phyloP scores from a whole-genome alignment of 2,888 invertebrate genomes.

The Malthinus flaveolus region DNA sequence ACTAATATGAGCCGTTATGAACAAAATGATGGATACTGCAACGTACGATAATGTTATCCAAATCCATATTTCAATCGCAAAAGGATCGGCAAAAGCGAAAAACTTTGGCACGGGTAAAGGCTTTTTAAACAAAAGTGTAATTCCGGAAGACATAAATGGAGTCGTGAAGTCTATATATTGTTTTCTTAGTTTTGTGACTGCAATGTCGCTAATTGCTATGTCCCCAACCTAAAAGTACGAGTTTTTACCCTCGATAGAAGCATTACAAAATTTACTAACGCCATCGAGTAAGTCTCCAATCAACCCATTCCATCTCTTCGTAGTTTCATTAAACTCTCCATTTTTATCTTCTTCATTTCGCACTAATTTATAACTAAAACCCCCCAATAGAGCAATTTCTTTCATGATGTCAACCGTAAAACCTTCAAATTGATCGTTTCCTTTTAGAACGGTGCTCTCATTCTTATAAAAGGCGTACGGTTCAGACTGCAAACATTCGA shows the following conservation, averaged over 20 bases:
- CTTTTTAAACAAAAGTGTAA: conserved; percentile 68
- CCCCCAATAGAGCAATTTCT: conserved; percentile 60
- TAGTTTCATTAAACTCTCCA: conserved; percentile 51
- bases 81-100: conserved; percentile 74
- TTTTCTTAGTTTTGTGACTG: conserved; percentile 84
- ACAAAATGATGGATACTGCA: conserved; percentile 65
- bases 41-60: conserved; percentile 67
- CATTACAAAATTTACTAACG: conserved; percentile 2
- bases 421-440: conserved; percentile 64
- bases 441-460: conserved; percentile 52
- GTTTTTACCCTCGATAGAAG: not conserved
- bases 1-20: conserved; percentile 62
- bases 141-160: conserved; percentile 90
- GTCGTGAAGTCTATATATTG: conserved; percentile 91
- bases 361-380: conserved; percentile 64
- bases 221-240: conserved; percentile 71
- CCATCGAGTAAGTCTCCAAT: conserved; percentile 56
- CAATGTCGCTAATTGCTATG: conserved; percentile 90
- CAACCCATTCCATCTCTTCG: conserved; percentile 73
- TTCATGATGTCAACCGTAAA: conserved; percentile 67
- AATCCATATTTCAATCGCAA: conserved; percentile 77
- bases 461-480: conserved; percentile 68
- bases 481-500: conserved; percentile 55
- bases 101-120: conserved; percentile 67
- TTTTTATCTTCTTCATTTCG: conserved; percentile 49